Percentiles rank a stretch among this genome's conserved stretches.
phyloP scores from a whole-genome alignment of 2,888 invertebrate genomes.

The Plusia festucae region DNA sequence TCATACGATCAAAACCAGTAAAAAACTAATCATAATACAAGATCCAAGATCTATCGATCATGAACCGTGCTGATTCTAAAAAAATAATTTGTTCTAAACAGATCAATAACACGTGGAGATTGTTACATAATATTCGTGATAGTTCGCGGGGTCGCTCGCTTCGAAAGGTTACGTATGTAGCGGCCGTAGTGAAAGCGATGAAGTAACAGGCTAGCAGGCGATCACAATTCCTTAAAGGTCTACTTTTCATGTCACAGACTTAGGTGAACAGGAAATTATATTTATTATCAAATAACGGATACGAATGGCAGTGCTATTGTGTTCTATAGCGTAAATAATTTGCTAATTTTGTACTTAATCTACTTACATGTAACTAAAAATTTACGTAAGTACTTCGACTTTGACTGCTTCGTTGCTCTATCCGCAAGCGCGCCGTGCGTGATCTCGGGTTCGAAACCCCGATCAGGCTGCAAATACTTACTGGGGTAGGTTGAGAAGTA shows the following conservation, averaged over 20 bases:
- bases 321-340: constrained; percentile 50
- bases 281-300: constrained; percentile 35
- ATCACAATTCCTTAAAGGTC: constrained; percentile 63
- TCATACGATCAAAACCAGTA: constrained; percentile 47
- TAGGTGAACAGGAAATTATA: constrained; percentile 53
- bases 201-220: constrained; percentile 57
- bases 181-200: constrained; percentile 74
- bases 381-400: neutral
- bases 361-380: neutral
- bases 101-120: constrained; percentile 48
- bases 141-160: constrained; percentile 78
- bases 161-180: constrained; percentile 75
- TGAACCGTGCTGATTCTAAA: constrained; percentile 15
- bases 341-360: neutral
- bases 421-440: too few species aligned
- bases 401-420: too few species aligned
- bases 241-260: constrained; percentile 54
- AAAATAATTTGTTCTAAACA: constrained; percentile 22
- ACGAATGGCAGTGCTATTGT: constrained; percentile 49
- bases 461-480: too few species aligned
- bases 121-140: constrained; percentile 69
- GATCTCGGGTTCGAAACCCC: too few species aligned
- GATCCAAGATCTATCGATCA: constrained; percentile 1
- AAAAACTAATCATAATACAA: neutral
- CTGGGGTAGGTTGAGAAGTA: too few species aligned